Evolutionary conservation across 2,888 invertebrate genomes (phyloP), one percentile per base, ranked within the genome.

Genomic region (Noctua pronuba): DNA sequence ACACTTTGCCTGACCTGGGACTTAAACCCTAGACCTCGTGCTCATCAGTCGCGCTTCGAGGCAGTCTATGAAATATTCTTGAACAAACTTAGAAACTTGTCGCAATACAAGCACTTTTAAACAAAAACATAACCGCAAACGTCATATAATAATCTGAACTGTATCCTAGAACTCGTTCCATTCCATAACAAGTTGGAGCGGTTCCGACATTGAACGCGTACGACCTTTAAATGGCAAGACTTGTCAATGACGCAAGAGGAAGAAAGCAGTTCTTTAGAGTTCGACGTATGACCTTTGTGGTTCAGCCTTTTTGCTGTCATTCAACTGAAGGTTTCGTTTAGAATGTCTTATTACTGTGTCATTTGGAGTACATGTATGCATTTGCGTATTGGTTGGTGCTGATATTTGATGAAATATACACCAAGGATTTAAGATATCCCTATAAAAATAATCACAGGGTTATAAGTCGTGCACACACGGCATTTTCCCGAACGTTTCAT

Each of bases 171-270:
- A 79, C 73, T 24, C 6, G 66, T 67, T 73, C 1, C 10, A 66
- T 35, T 60, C n/a, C 16, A 68, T 28, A 79, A 65, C 67, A 73
- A 81, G 58, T 71, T 73, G 18, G 35, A 66, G 28, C 46, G 24
- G 55, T 65, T 60, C 55, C 49, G 62, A 68, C 69, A 84, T 84
- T 81, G 78, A 84, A 74, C 55, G 72, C 35, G 44, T 55, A 5
- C 70, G 60, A 84, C 75, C 55, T 78, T 78, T 76, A 78, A 81
- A 82, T 73, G 85, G 69, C 64, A 78, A 58, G n/a, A 38, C 72
- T 60, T 67, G 68, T 76, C 6, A 18, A 10, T 80, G 82, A 84
- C 77, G 74, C 21, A 84, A 74, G 28, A 81, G 87, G 82, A 85
- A 87, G 75, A 82, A 87, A 82, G 67, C 31, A 65, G 75, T 44